Evolutionary conservation across 2,888 invertebrate species (phyloP).

Genomic region (Formica aserva): DNA sequence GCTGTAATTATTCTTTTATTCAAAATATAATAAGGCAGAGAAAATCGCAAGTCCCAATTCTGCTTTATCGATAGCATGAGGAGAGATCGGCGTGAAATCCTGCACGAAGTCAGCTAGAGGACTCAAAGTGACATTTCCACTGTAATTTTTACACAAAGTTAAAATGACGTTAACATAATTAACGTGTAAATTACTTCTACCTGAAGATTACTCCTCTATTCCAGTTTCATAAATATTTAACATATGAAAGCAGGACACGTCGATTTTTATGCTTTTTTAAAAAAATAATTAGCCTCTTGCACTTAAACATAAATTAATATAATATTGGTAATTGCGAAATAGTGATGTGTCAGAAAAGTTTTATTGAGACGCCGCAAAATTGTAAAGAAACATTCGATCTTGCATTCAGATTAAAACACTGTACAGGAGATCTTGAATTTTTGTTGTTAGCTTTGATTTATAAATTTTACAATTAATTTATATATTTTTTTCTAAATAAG

Average conservation of each 20-base stretch:
- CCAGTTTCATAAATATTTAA: background rate
- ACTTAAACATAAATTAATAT: background rate
- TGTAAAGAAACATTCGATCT: background rate
- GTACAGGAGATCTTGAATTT: background rate
- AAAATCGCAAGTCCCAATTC: constrained; percentile 17
- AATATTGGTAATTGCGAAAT: background rate
- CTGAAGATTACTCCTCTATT: background rate
- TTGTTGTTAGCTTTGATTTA: background rate
- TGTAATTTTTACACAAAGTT: background rate
- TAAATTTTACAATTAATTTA: constrained; percentile 1
- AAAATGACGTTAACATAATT: constrained; percentile 3
- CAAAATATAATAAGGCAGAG: background rate
- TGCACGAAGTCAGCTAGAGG: constrained; percentile 65
- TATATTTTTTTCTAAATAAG: constrained; percentile 7
- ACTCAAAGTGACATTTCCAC: constrained; percentile 63
- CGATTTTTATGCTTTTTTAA: background rate
- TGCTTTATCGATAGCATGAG: constrained; percentile 70
- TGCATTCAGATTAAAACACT: background rate
- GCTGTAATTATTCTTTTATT: background rate
- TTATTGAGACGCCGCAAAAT: background rate
- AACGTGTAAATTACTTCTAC: background rate
- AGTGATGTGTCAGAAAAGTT: background rate
- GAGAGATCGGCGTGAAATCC: constrained; percentile 57
- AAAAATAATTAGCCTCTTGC: background rate
- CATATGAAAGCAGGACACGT: background rate